These are phyloP conservation scores for Chaetodon auriga DNA, from an alignment of 2,113 vertebrate species.

Conservation along the genomic window DNA sequence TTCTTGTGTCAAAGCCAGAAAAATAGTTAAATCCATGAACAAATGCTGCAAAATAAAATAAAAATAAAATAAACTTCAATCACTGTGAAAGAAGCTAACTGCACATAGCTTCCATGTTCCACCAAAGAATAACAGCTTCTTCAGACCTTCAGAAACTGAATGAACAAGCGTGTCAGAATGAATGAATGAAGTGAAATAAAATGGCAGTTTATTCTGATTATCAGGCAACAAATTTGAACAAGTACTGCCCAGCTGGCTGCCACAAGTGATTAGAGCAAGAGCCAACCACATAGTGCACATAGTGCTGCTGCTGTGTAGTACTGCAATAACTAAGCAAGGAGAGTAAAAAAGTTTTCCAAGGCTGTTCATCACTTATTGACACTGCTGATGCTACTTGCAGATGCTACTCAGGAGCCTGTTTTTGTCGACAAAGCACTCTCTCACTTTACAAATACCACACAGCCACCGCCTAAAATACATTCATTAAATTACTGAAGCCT, in stretches of 20 bases:
- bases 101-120: too few species aligned
- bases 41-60: too few species aligned
- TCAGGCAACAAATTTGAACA: neutral
- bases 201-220: neutral
- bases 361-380: neutral
- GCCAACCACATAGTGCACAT: neutral
- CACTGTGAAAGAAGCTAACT: too few species aligned
- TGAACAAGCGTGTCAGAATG: neutral
- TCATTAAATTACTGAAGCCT: neutral
- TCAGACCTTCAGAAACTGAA: too few species aligned
- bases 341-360: constrained; percentile 2
- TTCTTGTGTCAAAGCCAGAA: too few species aligned
- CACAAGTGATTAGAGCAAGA: neutral
- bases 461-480: neutral
- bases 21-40: too few species aligned
- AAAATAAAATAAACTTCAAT: too few species aligned
- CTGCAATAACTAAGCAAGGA: neutral
- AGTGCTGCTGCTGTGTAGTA: neutral
- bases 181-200: neutral
- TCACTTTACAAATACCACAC: neutral
- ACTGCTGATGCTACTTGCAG: neutral
- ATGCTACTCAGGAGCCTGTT: neutral
- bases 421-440: neutral
- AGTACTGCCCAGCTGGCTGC: neutral
- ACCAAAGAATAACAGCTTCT: too few species aligned